These are phyloP conservation scores for Plutomurus gul DNA, from an alignment of 1,140 invertebrate species.

Conservation along the genomic window DNA sequence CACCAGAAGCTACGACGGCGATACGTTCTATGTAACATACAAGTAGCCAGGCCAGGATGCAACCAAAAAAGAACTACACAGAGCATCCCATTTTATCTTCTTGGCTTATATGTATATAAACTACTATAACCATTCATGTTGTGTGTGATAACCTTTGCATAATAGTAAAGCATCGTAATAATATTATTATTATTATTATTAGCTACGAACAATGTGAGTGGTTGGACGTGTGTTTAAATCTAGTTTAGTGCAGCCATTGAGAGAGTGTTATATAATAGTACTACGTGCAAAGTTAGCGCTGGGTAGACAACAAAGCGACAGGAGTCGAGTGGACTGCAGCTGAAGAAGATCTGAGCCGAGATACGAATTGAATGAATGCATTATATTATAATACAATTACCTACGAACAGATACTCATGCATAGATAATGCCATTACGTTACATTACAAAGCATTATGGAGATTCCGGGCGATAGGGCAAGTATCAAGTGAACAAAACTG, in stretches of 20 bases:
- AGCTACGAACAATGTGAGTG: neutral
- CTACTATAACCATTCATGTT: neutral
- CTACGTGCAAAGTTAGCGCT: too few relatives aligned
- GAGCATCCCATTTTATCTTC: neutral
- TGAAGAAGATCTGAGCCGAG: neutral
- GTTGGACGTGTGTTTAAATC: too few relatives aligned
- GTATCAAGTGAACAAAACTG: neutral
- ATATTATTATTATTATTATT: neutral
- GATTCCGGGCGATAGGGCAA: neutral
- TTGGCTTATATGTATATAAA: neutral
- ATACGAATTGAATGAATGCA: slow-evolving; percentile 3
- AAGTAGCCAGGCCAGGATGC: too few relatives aligned
- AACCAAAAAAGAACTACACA: neutral
- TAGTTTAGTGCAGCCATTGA: too few relatives aligned
- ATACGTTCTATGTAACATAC: too few relatives aligned
- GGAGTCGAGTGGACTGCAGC: neutral
- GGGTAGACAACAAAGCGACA: neutral
- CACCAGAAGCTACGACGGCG: too few relatives aligned
- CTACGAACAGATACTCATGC: too few relatives aligned
- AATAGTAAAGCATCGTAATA: neutral
- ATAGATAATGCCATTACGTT: slow-evolving; percentile 6
- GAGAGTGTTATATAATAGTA: too few relatives aligned
- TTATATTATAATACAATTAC: slow-evolving; percentile 26
- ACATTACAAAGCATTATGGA: neutral
- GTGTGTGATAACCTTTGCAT: neutral